Conservation (phyloP, 2,797 vertebrate genomes). For the Dendrocincla tyrannina region DNA sequence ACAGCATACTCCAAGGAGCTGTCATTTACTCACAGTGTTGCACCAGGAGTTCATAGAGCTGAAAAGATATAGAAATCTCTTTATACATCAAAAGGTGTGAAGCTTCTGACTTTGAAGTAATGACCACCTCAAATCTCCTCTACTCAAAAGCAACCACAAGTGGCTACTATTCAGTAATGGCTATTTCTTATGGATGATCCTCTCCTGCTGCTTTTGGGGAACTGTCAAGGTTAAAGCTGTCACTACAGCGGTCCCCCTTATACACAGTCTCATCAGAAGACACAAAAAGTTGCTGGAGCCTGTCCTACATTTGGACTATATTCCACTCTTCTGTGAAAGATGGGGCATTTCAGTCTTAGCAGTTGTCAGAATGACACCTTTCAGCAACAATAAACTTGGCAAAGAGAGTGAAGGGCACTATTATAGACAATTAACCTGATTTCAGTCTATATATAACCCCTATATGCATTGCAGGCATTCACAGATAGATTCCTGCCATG, state of each 20-base stretch:
- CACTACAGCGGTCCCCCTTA: neutral
- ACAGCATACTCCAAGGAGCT: neutral
- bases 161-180: neutral
- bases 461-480: neutral
- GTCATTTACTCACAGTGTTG: neutral
- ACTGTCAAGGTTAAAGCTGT: neutral
- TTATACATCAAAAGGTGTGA: neutral
- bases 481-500: neutral
- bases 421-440: constrained; percentile 20
- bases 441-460: neutral
- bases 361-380: neutral
- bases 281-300: neutral
- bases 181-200: neutral
- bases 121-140: neutral
- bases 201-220: neutral
- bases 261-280: neutral
- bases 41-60: neutral
- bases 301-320: neutral
- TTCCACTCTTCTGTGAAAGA: neutral
- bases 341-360: neutral
- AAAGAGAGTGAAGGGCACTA: neutral
- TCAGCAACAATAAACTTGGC: neutral
- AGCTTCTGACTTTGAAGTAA: neutral
- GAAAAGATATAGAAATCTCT: neutral
- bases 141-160: neutral